phyloP scores from a whole-genome alignment of 2,888 invertebrate genomes.

The Diaperis boleti region DNA sequence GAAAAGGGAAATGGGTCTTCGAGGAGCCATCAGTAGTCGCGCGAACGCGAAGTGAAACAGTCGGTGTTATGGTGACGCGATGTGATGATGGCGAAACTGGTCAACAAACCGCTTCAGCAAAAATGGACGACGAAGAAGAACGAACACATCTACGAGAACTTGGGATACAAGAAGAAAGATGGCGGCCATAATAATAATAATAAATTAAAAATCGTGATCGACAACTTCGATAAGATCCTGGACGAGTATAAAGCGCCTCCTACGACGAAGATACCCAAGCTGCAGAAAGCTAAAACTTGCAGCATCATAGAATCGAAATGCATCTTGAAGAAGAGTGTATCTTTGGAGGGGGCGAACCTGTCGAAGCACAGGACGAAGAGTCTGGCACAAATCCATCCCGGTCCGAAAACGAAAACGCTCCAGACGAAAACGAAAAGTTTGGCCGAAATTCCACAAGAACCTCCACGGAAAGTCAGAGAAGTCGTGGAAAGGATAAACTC shows the following conservation, averaged over 20 bases:
- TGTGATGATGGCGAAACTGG: slow-evolving; percentile 27
- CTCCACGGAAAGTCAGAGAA: slow-evolving; percentile 56
- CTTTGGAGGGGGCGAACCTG: slow-evolving; percentile 57
- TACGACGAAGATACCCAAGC: slow-evolving; percentile 67
- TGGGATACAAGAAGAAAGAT: slow-evolving; percentile 63
- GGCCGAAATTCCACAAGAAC: slow-evolving; percentile 49
- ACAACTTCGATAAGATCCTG: slow-evolving; percentile 70
- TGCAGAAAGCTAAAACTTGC: slow-evolving; percentile 79
- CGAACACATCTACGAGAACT: slow-evolving; percentile 57
- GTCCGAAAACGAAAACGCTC: slow-evolving; percentile 35
- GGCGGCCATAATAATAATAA: slow-evolving; percentile 66
- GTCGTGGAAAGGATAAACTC: slow-evolving; percentile 45
- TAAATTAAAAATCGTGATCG: slow-evolving; percentile 67
- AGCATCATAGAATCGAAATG: slow-evolving; percentile 78
- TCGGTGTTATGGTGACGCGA: slow-evolving; percentile 5
- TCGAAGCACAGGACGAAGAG: slow-evolving; percentile 55
- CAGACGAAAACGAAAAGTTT: slow-evolving; percentile 56
- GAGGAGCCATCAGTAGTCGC: slow-evolving; percentile 17
- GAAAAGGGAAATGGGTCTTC: slow-evolving; percentile 17
- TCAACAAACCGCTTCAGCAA: slow-evolving; percentile 47
- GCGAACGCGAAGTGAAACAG: slow-evolving; percentile 18
- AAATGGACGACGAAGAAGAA: slow-evolving; percentile 55
- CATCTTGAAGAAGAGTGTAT: slow-evolving; percentile 73
- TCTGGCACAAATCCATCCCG: slow-evolving; percentile 48
- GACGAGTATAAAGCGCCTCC: slow-evolving; percentile 63